These are phyloP conservation scores for Baryphthengus martii DNA, from an alignment of 2,113 vertebrate species.

Conservation along the genomic window DNA sequence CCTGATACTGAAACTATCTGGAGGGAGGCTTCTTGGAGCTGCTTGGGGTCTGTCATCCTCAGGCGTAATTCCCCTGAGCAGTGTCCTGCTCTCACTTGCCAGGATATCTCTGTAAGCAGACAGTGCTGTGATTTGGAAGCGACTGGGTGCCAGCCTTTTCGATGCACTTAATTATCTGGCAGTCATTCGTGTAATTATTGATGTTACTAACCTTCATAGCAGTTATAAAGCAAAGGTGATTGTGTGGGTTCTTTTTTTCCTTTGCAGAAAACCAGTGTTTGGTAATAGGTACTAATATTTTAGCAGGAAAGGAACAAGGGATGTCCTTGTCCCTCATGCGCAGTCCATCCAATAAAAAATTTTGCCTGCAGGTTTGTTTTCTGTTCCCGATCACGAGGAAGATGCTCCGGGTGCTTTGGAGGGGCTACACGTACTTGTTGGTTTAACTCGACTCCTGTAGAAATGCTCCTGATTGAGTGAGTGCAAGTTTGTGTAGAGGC, in stretches of 20 bases:
- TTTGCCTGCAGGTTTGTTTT: neutral
- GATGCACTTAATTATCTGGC: too few species aligned
- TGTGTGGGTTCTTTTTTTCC: too few species aligned
- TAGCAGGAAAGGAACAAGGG: too few species aligned
- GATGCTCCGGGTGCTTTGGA: neutral
- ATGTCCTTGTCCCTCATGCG: too few species aligned
- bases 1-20: neutral
- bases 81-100: neutral
- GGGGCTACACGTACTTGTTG: neutral
- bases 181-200: too few species aligned
- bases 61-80: neutral
- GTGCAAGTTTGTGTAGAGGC: neutral
- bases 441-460: neutral
- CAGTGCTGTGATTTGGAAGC: neutral
- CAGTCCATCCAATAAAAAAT: too few species aligned
- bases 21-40: neutral
- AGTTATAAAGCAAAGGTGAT: too few species aligned
- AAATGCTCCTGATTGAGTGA: neutral
- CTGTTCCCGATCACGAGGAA: fast-evolving
- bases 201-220: too few species aligned
- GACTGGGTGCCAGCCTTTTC: too few species aligned
- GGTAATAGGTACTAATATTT: too few species aligned
- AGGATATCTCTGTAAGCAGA: neutral
- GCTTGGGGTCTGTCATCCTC: neutral
- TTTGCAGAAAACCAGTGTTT: too few species aligned